Evolutionary conservation across 2,888 invertebrate genomes (phyloP).

Genomic region (Polyploca ridens): DNA sequence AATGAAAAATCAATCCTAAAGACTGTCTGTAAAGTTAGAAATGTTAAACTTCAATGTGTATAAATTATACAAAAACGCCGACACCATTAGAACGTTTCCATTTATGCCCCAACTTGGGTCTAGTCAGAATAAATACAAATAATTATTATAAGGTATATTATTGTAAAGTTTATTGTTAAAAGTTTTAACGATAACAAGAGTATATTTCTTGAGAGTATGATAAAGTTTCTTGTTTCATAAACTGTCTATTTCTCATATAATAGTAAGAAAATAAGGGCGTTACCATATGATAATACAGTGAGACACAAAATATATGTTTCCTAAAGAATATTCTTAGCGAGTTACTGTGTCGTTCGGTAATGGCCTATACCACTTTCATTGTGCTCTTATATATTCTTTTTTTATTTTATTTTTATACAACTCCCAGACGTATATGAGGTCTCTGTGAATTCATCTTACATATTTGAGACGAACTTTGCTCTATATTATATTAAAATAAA

Average conservation of each 20-base stretch:
- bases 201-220: background rate
- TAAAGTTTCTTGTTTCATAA: background rate
- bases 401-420: constrained; percentile 37
- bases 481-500: background rate
- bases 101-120: too few relatives aligned
- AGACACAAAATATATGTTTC: background rate
- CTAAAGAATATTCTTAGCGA: constrained; percentile 6
- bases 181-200: background rate
- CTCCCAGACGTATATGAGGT: constrained; percentile 19
- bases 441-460: background rate
- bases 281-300: constrained; percentile 9
- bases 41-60: background rate
- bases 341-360: constrained; percentile 12
- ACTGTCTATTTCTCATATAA: background rate
- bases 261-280: background rate
- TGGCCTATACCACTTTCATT: constrained; percentile 11
- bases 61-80: background rate
- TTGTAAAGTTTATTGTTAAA: background rate
- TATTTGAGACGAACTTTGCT: background rate
- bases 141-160: background rate
- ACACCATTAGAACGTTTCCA: background rate
- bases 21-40: background rate
- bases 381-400: constrained; percentile 15
- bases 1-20: too few relatives aligned
- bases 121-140: background rate